phyloP scores from a whole-genome alignment of 2,113 vertebrate species.

The Polypterus bichir region DNA sequence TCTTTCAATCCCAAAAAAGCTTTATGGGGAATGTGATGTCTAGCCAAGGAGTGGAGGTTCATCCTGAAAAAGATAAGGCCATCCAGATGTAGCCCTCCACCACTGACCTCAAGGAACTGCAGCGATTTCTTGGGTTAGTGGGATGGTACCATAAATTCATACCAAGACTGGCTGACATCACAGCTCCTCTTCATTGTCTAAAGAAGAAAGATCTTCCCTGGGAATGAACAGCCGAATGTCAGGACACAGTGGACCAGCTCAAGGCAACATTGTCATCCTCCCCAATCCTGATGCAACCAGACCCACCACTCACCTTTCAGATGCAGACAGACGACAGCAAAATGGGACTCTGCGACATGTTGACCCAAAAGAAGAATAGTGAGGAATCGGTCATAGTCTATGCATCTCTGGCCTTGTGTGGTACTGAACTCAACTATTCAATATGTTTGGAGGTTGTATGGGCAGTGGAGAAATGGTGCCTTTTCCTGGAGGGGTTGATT shows the following conservation, averaged over 20 bases:
- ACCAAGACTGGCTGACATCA: not conserved
- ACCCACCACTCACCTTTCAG: not conserved
- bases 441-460: no score
- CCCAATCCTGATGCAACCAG: not conserved
- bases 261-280: not conserved
- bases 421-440: no score
- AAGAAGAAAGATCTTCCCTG: not conserved
- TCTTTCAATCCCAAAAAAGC: not conserved
- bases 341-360: no score
- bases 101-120: not conserved
- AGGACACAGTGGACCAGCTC: not conserved
- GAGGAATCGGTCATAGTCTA: no score
- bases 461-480: no score
- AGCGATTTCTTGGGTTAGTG: not conserved
- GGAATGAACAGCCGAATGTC: not conserved
- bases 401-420: no score
- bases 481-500: no score
- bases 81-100: not conserved
- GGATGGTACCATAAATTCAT: not conserved
- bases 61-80: not conserved
- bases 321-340: no score
- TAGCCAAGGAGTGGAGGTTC: no score
- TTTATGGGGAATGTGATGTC: not conserved
- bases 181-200: not conserved
- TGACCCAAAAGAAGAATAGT: no score